Evolutionary conservation across 2,113 vertebrate genomes (phyloP).

Genomic region (Chaetops frenatus): DNA sequence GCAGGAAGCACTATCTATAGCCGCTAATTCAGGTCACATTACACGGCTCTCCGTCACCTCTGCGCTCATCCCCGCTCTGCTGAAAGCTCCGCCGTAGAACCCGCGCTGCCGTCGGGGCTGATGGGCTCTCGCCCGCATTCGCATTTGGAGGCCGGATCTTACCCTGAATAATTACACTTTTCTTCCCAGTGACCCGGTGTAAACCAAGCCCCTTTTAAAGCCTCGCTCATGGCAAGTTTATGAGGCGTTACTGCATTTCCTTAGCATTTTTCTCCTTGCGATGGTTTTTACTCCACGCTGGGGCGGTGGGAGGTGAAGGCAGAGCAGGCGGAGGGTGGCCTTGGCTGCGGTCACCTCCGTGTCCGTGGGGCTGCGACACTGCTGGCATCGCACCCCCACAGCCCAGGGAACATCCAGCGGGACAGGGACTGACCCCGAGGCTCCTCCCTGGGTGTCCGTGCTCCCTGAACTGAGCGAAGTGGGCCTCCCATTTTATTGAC

Average conservation of each 20-base stretch:
- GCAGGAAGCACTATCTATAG: not conserved
- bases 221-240: not conserved
- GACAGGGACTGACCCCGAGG: not conserved
- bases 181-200: not conserved
- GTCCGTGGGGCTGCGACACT: not conserved
- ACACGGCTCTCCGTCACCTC: not conserved
- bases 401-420: not conserved
- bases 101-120: not conserved
- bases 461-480: not conserved
- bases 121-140: rapidly evolving
- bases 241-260: not conserved
- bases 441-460: not conserved
- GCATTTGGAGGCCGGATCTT: not conserved
- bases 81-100: not conserved
- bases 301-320: not conserved
- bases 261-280: not conserved
- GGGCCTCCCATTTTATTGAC: not conserved
- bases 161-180: not conserved
- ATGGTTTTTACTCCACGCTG: not conserved
- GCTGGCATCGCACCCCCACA: not conserved
- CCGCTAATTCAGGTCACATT: constrained; percentile 21
- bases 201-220: not conserved
- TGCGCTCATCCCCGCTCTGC: not conserved
- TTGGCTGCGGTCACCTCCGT: not conserved
- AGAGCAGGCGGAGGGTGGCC: rapidly evolving